Evolutionary conservation across 2,888 invertebrate genomes (phyloP).

Genomic region (Andrena bicolor): DNA sequence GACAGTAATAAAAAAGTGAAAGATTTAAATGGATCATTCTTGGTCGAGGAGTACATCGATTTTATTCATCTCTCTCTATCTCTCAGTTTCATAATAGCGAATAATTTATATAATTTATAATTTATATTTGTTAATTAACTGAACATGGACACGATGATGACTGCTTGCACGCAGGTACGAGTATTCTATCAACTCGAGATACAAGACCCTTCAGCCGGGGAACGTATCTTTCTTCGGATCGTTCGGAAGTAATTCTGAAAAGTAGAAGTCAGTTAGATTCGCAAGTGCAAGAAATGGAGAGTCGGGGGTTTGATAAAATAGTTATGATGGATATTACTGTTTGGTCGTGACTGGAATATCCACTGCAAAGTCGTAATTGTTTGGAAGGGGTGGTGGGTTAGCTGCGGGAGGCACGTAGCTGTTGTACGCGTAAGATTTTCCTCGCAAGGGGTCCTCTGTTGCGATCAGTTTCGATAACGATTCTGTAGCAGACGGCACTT

Average conservation of each 20-base stretch:
- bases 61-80: constrained; percentile 1
- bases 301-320: background rate
- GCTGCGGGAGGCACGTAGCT: constrained; percentile 38
- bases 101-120: background rate
- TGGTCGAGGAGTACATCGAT: background rate
- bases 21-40: no score
- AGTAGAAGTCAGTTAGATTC: background rate
- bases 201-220: constrained; percentile 60
- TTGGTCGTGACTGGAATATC: constrained; percentile 23
- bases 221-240: background rate
- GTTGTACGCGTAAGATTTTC: constrained; percentile 59
- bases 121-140: background rate
- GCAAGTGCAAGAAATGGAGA: background rate
- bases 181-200: constrained; percentile 66
- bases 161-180: constrained; percentile 67
- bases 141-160: constrained; percentile 3
- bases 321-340: constrained; percentile 15
- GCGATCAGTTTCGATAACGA: background rate
- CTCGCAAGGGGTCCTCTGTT: constrained; percentile 36
- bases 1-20: no score
- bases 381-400: background rate
- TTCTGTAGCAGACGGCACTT: constrained; percentile 20
- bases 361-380: constrained; percentile 41
- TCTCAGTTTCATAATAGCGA: no score
- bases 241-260: background rate